phyloP scores from a whole-genome alignment of 2,888 invertebrate genomes.

The Rugalucina vietnamica region DNA sequence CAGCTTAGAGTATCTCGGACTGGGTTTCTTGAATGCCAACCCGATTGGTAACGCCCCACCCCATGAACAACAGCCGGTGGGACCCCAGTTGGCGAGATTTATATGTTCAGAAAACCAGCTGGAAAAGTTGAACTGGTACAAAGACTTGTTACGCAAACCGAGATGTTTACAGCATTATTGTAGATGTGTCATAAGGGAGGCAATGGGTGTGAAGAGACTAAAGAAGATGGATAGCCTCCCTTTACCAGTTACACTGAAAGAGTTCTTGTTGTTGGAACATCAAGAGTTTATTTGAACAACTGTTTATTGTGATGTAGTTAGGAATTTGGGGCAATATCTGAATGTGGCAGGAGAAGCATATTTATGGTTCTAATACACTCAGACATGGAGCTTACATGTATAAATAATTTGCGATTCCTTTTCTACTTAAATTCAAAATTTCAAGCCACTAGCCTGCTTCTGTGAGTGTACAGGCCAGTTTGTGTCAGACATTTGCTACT shows the following conservation, averaged over 20 bases:
- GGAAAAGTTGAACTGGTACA: slow-evolving; percentile 78
- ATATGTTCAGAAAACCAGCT: slow-evolving; percentile 53
- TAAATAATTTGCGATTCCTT: no score
- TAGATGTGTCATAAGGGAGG: slow-evolving; percentile 74
- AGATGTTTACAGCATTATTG: slow-evolving; percentile 81
- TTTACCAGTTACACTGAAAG: slow-evolving; percentile 77
- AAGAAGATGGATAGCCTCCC: slow-evolving; percentile 74
- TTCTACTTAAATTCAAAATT: no score
- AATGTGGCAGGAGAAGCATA: no score
- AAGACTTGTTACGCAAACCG: slow-evolving; percentile 72
- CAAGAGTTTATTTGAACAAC: slow-evolving; percentile 52
- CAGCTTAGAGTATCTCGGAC: slow-evolving; percentile 68
- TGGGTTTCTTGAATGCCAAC: slow-evolving; percentile 37
- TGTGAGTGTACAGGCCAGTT: no score
- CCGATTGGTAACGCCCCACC: slow-evolving; percentile 46
- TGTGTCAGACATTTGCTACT: no score
- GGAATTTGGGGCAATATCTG: neutral
- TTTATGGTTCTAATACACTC: no score
- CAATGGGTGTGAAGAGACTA: slow-evolving; percentile 72
- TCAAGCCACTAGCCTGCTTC: no score
- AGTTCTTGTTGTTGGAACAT: slow-evolving; percentile 70
- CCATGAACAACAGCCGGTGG: slow-evolving; percentile 28
- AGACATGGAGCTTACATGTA: no score
- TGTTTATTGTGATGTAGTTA: neutral
- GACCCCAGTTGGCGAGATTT: slow-evolving; percentile 44